phyloP scores from a whole-genome alignment of 2,797 vertebrate species.

The Squalus acanthias region DNA sequence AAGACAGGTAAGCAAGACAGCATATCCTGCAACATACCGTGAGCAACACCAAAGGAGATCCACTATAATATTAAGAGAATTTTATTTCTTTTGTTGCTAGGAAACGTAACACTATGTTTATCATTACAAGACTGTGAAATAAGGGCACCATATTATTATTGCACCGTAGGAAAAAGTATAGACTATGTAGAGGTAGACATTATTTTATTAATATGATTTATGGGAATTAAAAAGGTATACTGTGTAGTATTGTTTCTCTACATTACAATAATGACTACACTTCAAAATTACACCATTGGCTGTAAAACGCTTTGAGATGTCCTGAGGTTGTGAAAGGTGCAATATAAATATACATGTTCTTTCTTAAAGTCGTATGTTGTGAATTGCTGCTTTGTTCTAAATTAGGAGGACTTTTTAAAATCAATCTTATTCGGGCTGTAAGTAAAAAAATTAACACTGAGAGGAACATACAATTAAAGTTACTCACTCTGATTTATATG shows the following conservation, averaged over 20 bases:
- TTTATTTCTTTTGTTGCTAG: background rate
- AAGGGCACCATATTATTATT: background rate
- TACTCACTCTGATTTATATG: slow-evolving; percentile 46
- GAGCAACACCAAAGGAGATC: background rate
- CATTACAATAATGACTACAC: background rate
- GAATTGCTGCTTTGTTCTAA: background rate
- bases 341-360: background rate
- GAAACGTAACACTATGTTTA: background rate
- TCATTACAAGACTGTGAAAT: background rate
- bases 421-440: background rate
- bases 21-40: too few relatives aligned
- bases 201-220: background rate
- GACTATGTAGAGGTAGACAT: background rate
- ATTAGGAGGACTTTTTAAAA: background rate
- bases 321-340: background rate
- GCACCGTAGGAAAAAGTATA: background rate
- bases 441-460: background rate
- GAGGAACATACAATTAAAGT: background rate
- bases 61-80: background rate
- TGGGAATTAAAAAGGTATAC: background rate
- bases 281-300: background rate
- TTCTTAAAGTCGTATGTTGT: background rate
- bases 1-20: background rate
- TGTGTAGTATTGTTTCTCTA: background rate
- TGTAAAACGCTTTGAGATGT: background rate